Conservation (phyloP, 2,888 invertebrate genomes). For the Reticulitermes lucifugus region DNA sequence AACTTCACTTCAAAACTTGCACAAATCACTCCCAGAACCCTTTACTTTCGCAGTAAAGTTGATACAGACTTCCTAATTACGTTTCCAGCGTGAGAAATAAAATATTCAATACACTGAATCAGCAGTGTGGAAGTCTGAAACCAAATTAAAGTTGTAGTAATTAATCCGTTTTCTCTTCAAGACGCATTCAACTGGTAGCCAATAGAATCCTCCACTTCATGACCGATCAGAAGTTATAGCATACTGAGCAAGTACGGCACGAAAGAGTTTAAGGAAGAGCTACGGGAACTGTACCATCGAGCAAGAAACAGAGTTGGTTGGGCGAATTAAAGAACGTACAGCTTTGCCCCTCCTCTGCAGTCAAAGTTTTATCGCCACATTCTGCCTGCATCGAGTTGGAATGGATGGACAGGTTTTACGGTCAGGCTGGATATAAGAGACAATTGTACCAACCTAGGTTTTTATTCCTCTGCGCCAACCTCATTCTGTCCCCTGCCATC, state of each 20-base stretch:
- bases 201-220: background rate
- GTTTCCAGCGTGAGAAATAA: too few species aligned
- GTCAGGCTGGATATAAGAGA: background rate
- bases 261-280: background rate
- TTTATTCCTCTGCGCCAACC: constrained; percentile 5
- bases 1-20: too few species aligned
- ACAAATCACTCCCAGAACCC: too few species aligned
- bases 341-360: background rate
- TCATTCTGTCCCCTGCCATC: background rate
- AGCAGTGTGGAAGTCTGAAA: too few species aligned
- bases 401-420: constrained; percentile 29
- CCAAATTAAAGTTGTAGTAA: too few species aligned
- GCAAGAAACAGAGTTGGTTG: background rate
- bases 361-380: constrained; percentile 16
- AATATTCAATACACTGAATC: too few species aligned
- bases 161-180: background rate
- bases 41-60: too few species aligned
- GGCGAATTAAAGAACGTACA: background rate
- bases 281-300: too few species aligned
- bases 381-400: background rate
- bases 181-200: background rate
- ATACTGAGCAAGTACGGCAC: background rate
- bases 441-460: constrained; percentile 13
- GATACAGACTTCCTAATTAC: too few species aligned
- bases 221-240: background rate